Base-by-base conservation (phyloP, 2,113 vertebrate genomes). In the Leucopternis melanops region DNA sequence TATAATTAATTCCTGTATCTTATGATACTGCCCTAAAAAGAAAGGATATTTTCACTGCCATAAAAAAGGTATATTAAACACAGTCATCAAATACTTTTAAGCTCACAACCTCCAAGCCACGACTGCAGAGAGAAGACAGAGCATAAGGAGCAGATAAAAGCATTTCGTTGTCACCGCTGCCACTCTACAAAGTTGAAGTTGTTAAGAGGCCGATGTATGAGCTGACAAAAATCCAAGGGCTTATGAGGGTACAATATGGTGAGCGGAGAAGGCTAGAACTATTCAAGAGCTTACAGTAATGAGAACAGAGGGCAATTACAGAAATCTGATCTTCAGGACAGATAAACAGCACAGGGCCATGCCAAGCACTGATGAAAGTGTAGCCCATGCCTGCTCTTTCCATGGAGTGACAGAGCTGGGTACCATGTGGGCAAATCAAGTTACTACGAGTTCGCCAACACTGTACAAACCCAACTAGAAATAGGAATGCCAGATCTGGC, bases 111-210 rank as follows among this genome's bases (percentile, higher is more conserved):
- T 47, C 47, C 8, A 10, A 44, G 62, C 45, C 29, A 40, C 1
- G 0, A 8, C 17, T 20, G 70, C n/a, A 61, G 36, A 45, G 22
- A 55, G 58, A 32, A 31, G 11, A 59, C 3, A 0, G 2, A 71
- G n/a, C 23, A 25, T 3, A 36, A 80, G 29, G 19, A 72, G 13
- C 57, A 45, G 52, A 47, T 12, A 54, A 47, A 45, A 61, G 40
- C 1, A 1, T 16, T 86, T 23, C 52, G 40, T 23, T 61, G 62
- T 27, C 5, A 1, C 59, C 1, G 1, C 49, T 10, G 5, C 9
- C 10, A 1, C 20, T 67, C 62, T 31, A 4, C 16, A 8, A 59
- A 63, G 34, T 1, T 34, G 13, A 8, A 16, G 74, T 2, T 50
- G 25, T 44, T 2, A 2, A 81, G 36, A 63, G 58, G 55, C 49